Conservation (phyloP, 2,113 vertebrate species). For the Gracilinanus agilis region DNA sequence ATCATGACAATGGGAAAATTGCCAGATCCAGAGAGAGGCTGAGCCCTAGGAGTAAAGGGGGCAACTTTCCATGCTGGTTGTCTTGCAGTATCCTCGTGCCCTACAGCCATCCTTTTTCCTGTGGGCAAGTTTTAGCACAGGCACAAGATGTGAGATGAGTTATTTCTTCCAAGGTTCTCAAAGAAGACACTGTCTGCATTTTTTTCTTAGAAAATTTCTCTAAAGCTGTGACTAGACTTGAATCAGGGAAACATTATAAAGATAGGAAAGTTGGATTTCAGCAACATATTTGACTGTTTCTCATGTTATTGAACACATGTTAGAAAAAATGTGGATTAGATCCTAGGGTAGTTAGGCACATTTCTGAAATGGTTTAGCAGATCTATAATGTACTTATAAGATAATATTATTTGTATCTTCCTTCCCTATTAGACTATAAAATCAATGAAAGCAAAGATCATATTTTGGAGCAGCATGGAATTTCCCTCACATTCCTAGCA, state of each 20-base stretch:
- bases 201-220: neutral
- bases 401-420: neutral
- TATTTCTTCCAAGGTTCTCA: neutral
- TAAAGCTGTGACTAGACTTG: neutral
- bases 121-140: neutral
- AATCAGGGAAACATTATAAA: neutral
- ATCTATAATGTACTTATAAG: neutral
- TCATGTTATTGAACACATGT: neutral
- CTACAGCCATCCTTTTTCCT: neutral
- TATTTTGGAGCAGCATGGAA: neutral
- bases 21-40: neutral
- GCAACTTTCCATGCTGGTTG: neutral
- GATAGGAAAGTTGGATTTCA: neutral
- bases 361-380: neutral
- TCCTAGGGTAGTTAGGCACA: neutral
- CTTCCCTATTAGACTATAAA: neutral
- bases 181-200: neutral
- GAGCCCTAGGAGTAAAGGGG: neutral
- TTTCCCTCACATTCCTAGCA: neutral
- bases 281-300: neutral
- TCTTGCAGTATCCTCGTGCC: neutral
- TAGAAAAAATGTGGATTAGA: neutral
- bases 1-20: neutral
- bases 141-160: neutral
- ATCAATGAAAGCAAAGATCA: neutral